A percentile compares a stretch with the other conserved stretches of the same genome.
These are phyloP conservation scores for Meteorus colon DNA, from an alignment of 2,888 invertebrate genomes.

Conservation along the genomic window DNA sequence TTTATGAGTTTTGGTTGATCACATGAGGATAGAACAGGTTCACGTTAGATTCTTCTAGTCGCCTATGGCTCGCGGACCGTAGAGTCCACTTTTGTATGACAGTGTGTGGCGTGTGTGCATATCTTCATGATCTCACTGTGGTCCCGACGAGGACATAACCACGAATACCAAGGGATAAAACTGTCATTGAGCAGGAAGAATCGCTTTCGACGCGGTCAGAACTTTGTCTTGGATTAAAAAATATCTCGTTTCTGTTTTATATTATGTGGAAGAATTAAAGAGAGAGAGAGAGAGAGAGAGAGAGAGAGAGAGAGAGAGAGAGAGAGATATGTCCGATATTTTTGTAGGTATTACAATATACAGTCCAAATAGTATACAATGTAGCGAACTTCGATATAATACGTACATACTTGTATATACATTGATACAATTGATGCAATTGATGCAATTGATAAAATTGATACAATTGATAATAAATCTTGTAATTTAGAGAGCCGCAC, in stretches of 20 bases:
- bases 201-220: constrained; percentile 47
- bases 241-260: background rate
- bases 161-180: constrained; percentile 55
- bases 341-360: too few relatives aligned
- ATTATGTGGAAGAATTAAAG: background rate
- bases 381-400: too few relatives aligned
- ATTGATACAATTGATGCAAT: too few relatives aligned
- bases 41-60: constrained; percentile 31
- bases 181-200: constrained; percentile 62
- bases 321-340: too few relatives aligned
- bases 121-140: constrained; percentile 64
- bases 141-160: constrained; percentile 56
- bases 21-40: constrained; percentile 66
- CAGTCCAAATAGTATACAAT: too few relatives aligned
- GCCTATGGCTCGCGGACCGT: background rate
- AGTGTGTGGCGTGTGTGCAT: constrained; percentile 34
- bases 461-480: too few relatives aligned
- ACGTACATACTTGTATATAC: too few relatives aligned
- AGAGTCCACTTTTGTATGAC: background rate
- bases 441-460: too few relatives aligned
- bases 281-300: background rate
- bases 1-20: constrained; percentile 73
- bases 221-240: background rate
- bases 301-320: too few relatives aligned
- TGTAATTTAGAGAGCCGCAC: too few relatives aligned